Percentiles rank a stretch among this genome's conserved stretches.
These are phyloP conservation scores for Nothobranchius furzeri DNA, from an alignment of 2,113 vertebrate species.

Conservation along the genomic window DNA sequence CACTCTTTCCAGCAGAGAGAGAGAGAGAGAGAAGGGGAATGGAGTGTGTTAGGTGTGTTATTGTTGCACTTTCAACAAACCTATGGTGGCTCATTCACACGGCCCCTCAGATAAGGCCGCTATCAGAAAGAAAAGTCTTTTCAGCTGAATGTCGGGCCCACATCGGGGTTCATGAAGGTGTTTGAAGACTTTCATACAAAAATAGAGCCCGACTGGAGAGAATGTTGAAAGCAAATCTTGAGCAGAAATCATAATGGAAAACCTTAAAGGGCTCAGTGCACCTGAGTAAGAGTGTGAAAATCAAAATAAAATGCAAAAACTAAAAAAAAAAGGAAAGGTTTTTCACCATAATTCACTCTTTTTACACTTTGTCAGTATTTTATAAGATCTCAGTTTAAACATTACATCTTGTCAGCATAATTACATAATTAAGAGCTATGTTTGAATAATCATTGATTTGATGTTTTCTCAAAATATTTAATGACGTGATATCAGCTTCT, in stretches of 20 bases:
- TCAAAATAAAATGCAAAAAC: background rate
- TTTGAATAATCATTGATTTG: too few relatives aligned
- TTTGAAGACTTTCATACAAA: conserved; percentile 8
- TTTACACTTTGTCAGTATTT: background rate
- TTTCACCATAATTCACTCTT: too few relatives aligned
- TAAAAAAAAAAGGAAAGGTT: too few relatives aligned
- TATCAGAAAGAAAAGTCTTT: conserved; percentile 61
- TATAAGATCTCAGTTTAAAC: too few relatives aligned
- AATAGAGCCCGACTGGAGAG: conserved; percentile 12
- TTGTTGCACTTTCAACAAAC: conserved; percentile 72
- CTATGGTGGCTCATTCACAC: conserved; percentile 61
- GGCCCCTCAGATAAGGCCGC: conserved; percentile 52
- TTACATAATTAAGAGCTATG: too few relatives aligned
- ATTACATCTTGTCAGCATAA: too few relatives aligned
- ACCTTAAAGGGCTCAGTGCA: conserved; percentile 17
- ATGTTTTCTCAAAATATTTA: too few relatives aligned
- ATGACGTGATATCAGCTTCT: too few relatives aligned
- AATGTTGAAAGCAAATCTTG: conserved; percentile 10
- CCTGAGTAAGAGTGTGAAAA: conserved; percentile 12
- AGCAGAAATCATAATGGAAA: conserved; percentile 12
- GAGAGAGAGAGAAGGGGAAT: conserved; percentile 47
- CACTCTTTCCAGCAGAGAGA: conserved; percentile 55
- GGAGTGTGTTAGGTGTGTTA: conserved; percentile 70
- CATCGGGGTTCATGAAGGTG: conserved; percentile 58
- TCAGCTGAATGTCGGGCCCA: conserved; percentile 47